phyloP scores from a whole-genome alignment of 2,888 invertebrate genomes.

The Eretmocerus hayati region DNA sequence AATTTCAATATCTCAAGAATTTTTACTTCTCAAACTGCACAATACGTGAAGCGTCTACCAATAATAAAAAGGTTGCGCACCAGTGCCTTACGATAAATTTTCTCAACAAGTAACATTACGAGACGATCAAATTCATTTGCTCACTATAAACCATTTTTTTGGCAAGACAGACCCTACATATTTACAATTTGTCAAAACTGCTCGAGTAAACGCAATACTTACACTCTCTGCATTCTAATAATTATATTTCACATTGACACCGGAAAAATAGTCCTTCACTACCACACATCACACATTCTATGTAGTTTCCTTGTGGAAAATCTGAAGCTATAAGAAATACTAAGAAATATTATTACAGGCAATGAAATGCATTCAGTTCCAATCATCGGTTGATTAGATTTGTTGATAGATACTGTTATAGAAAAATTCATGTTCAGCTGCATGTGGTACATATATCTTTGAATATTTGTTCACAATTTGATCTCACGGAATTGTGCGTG shows the following conservation, averaged over 20 bases:
- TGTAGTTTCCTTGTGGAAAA: slow-evolving; percentile 9
- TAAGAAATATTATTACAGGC: too few relatives aligned
- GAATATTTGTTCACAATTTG: too few relatives aligned
- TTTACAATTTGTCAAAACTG: slow-evolving; percentile 25
- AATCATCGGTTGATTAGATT: too few relatives aligned
- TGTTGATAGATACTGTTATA: too few relatives aligned
- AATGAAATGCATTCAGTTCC: too few relatives aligned
- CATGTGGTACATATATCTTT: too few relatives aligned
- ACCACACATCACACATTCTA: slow-evolving; percentile 6
- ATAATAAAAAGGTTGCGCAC: slow-evolving; percentile 9
- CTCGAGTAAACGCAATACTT: slow-evolving; percentile 25
- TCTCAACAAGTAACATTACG: slow-evolving; percentile 20
- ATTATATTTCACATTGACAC: slow-evolving; percentile 3
- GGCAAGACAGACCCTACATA: slow-evolving; percentile 31
- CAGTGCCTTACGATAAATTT: slow-evolving; percentile 15
- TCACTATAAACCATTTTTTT: slow-evolving; percentile 26
- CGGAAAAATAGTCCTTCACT: slow-evolving; percentile 8
- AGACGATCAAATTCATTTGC: slow-evolving; percentile 19
- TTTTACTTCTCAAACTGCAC: too few relatives aligned
- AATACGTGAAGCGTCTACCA: too few relatives aligned
- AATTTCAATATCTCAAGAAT: too few relatives aligned
- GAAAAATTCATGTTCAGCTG: too few relatives aligned
- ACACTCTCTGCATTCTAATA: slow-evolving; percentile 19
- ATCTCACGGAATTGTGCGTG: too few relatives aligned
- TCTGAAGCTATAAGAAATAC: slow-evolving; percentile 4